Base-by-base conservation (phyloP, 2,888 invertebrate genomes). In the Argyra leucocephala region DNA sequence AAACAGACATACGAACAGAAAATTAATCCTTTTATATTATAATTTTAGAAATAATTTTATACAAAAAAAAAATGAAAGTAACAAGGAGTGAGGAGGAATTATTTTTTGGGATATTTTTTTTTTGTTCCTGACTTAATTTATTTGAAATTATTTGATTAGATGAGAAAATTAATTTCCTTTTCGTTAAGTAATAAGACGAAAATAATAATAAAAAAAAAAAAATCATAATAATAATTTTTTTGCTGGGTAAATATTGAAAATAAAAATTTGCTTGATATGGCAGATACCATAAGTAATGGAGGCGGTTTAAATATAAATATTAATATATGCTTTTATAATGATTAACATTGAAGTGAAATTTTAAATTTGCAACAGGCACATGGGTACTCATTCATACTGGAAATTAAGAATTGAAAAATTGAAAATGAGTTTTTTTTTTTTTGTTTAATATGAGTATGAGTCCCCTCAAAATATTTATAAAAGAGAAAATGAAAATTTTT, bases 81-180 rank as follows among this genome's bases (percentile, higher is more conserved):
- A 15, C 3, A 10, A 9, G 37, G 18, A 3, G 48, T 31, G 48
- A 18, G 15, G 48, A 2, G 12, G 18, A 48, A 31, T 31, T 31
- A 31, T 37, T 9, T 48, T 48, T 48, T 48, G 48, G 48, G 48
- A 48, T 37, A 48, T 48, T 48, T 37, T 48, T 15, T n/a, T 48
- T 48, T 48, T 48, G 1, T 48, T 48, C 48, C 12, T 48, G 48
- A 48, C 48, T 48, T 18, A 48, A 48, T 48, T 48, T 48, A 48
- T 48, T 48, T 48, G 48, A 48, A 48, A 48, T 48, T 48, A 48
- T 48, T 48, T 48, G 48, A 15, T 48, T 12, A 48, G 48, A 48
- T 48, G 48, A 48, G 48, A 48, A 48, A 48, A 48, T 48, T 48
- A 48, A 48, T 48, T 48, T 48, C 48, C 48, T 48, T 48, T 48